Conservation (phyloP, 2,888 invertebrate genomes). For the Amphipoea oculea region DNA sequence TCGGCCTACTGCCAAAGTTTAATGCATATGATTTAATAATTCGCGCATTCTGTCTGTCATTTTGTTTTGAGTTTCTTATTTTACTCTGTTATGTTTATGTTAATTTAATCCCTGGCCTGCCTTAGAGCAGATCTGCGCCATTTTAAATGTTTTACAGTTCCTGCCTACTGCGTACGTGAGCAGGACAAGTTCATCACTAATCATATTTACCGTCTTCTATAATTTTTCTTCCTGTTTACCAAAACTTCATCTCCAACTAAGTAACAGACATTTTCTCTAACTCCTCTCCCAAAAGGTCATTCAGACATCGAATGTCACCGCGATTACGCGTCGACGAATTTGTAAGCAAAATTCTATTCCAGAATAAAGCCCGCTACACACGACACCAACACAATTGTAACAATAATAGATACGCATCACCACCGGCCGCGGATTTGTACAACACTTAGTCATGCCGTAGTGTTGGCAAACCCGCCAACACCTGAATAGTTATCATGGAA, state of each 20-base stretch:
- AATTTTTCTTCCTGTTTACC: background rate
- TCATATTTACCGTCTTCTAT: background rate
- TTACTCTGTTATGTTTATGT: background rate
- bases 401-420: slow-evolving; percentile 73
- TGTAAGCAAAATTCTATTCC: slow-evolving; percentile 61
- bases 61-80: background rate
- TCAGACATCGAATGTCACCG: slow-evolving; percentile 57
- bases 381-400: slow-evolving; percentile 73
- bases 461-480: slow-evolving; percentile 65
- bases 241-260: background rate
- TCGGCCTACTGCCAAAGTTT: slow-evolving; percentile 30
- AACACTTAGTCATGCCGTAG: slow-evolving; percentile 61
- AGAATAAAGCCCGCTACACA: slow-evolving; percentile 70
- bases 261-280: background rate
- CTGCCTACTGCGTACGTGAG: background rate
- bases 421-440: slow-evolving; percentile 52
- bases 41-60: background rate
- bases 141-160: no score
- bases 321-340: slow-evolving; percentile 45
- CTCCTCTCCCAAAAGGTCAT: slow-evolving; percentile 44
- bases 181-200: background rate
- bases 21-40: slow-evolving; percentile 22
- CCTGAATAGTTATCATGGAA: slow-evolving; percentile 67
- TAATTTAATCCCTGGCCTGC: background rate
- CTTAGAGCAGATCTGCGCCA: background rate